A percentile compares a stretch with the other conserved stretches of the same genome.
Conservation (phyloP, 2,888 invertebrate genomes). For the Campopleginae sp. region DNA sequence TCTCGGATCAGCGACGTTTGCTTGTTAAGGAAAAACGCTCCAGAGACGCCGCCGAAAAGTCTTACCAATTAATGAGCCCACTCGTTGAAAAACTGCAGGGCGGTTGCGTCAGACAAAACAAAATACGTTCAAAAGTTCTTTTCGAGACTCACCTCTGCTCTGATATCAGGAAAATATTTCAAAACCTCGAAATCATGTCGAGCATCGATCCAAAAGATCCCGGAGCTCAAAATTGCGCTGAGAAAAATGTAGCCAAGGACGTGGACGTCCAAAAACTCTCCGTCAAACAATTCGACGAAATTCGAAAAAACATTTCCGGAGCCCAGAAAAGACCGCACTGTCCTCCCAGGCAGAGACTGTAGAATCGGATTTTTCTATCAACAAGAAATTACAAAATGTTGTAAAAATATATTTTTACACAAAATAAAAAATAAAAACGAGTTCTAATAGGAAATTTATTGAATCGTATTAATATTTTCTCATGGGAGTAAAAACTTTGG, state of each 20-base stretch:
- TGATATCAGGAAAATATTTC: slow-evolving; percentile 67
- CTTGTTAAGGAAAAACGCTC: slow-evolving; percentile 64
- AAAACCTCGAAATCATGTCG: slow-evolving; percentile 59
- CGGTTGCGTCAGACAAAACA: slow-evolving; percentile 63
- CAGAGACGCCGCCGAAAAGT: slow-evolving; percentile 69
- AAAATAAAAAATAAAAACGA: neutral
- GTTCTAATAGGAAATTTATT: neutral
- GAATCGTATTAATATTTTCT: neutral
- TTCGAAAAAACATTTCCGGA: neutral
- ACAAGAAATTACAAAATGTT: neutral
- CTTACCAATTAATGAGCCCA: slow-evolving; percentile 64
- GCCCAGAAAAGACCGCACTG: slow-evolving; percentile 59
- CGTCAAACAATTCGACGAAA: slow-evolving; percentile 9
- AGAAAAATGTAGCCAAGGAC: neutral
- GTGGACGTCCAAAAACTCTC: slow-evolving; percentile 9
- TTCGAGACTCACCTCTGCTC: slow-evolving; percentile 66
- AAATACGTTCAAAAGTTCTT: slow-evolving; percentile 41
- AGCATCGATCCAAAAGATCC: slow-evolving; percentile 25
- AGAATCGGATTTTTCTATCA: neutral
- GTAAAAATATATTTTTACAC: neutral
- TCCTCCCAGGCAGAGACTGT: slow-evolving; percentile 47
- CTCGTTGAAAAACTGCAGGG: slow-evolving; percentile 66
- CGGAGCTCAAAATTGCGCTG: neutral
- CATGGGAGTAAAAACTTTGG: neutral
- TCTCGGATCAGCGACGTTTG: slow-evolving; percentile 63